Conservation (phyloP, 1,140 invertebrate species). For the Cecropterus lyciades region DNA sequence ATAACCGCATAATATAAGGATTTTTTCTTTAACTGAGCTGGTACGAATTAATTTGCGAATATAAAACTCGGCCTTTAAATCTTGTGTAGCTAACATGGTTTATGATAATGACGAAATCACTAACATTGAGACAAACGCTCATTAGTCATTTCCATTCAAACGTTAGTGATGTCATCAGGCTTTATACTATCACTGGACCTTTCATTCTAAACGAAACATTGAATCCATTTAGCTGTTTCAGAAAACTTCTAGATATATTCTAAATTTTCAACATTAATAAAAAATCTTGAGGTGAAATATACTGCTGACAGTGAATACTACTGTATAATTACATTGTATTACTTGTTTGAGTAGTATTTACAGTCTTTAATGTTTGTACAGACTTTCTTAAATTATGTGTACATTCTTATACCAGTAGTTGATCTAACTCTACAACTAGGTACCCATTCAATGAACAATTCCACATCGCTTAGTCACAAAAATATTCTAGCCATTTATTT, state of each 20-base stretch:
- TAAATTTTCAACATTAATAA: slow-evolving; percentile 9
- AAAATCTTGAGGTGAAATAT: slow-evolving; percentile 2
- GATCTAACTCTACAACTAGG: slow-evolving; percentile 67
- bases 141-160: background rate
- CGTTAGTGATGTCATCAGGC: slow-evolving; percentile 8
- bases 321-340: slow-evolving; percentile 36
- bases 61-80: background rate
- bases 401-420: slow-evolving; percentile 65
- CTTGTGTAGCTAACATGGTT: background rate
- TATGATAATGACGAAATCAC: background rate
- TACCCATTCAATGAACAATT: slow-evolving; percentile 75
- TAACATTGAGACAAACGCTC: background rate
- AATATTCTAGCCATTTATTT: slow-evolving; percentile 78
- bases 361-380: slow-evolving; percentile 81
- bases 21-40: background rate
- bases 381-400: slow-evolving; percentile 65
- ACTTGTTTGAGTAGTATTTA: slow-evolving; percentile 53
- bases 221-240: slow-evolving; percentile 6
- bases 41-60: background rate
- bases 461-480: slow-evolving; percentile 77
- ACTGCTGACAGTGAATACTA: slow-evolving; percentile 11
- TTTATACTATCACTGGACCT: slow-evolving; percentile 3
- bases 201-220: slow-evolving; percentile 18
- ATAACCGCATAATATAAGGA: background rate
- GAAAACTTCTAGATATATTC: background rate